Evolutionary conservation across 2,113 vertebrate species (phyloP), one percentile per base, ranked within the genome.

Genomic region (Orycteropus afer): DNA sequence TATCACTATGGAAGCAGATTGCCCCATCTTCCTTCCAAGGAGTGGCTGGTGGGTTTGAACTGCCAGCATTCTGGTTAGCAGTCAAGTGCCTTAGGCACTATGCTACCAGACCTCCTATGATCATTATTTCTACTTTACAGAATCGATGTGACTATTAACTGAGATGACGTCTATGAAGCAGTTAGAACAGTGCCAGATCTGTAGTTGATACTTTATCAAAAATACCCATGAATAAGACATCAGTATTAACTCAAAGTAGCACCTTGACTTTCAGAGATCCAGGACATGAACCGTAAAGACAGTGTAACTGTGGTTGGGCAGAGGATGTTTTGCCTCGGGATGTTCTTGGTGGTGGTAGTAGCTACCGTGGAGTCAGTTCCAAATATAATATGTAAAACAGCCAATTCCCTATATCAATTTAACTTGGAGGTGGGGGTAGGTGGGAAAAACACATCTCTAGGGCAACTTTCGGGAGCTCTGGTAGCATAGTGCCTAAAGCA

Each of bases 151-250:
- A 69, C 6, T 12, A 40, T 73, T 71, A 37, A 37, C 17, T n/a
- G 45, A 92, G 9, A 57, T 7, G 2, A 47, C 3, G 32, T 4
- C 20, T 2, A 2, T 0, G 6, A 76, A 81, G 6, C 8, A 6
- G 20, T 27, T 55, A 61, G n/a, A 40, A 25, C 25, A 89, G 6
- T 6, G 20, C 2, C 57, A 73, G 25, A 22, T 18, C 22, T 20
- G 22, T 7, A 8, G 37, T 32, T 8, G 51, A 45, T 11, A 71
- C 27, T 23, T 69, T 34, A 2, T 25, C 11, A 93, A 59, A 63
- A 87, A 65, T 23, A 25, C 18, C 23, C 77, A 49, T 37, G 57
- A 2, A 37, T 37, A 25, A 79, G 27, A 55, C 5, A n/a, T 10
- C 17, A 20, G 9, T 47, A 8, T 14, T 18, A 42, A 32, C 37